Evolutionary conservation across 2,797 vertebrate genomes (phyloP).

Genomic region (Geotrypetes seraphini): DNA sequence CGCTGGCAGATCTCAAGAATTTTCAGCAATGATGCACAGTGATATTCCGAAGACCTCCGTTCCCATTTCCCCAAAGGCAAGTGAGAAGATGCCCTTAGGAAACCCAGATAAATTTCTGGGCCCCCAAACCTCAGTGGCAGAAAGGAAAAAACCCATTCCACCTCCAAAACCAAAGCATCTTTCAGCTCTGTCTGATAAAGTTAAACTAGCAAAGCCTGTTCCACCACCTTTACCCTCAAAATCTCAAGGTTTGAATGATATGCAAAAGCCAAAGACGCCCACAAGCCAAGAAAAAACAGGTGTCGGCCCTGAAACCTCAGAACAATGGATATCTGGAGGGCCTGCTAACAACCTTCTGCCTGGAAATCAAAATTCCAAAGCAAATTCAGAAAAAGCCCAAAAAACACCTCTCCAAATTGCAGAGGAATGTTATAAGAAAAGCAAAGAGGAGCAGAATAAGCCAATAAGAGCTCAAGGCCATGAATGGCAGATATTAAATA

Average conservation of each 20-base stretch:
- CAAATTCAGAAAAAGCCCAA: slow-evolving; percentile 4
- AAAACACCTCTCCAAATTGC: slow-evolving; percentile 31
- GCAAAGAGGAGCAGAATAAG: slow-evolving; percentile 30
- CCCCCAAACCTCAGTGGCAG: slow-evolving; percentile 44
- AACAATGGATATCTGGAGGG: background rate
- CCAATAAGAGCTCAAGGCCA: background rate
- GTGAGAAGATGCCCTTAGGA: slow-evolving; percentile 31
- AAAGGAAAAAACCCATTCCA: slow-evolving; percentile 39
- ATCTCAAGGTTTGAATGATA: slow-evolving; percentile 14
- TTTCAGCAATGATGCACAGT: slow-evolving; percentile 7
- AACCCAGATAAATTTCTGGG: slow-evolving; percentile 60
- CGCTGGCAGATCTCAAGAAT: slow-evolving; percentile 21
- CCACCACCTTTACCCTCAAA: slow-evolving; percentile 27
- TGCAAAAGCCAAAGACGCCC: background rate
- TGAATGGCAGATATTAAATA: slow-evolving; percentile 13
- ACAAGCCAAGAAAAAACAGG: background rate
- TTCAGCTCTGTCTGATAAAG: slow-evolving; percentile 5
- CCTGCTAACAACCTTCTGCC: background rate
- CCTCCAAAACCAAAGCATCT: slow-evolving; percentile 44
- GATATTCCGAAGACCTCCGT: slow-evolving; percentile 18
- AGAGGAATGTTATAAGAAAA: slow-evolving; percentile 32
- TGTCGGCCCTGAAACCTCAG: background rate
- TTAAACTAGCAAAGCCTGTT: slow-evolving; percentile 12
- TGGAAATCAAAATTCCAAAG: too few species aligned
- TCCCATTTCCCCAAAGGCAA: slow-evolving; percentile 44